Base-by-base conservation (phyloP, 1,140 invertebrate genomes). In the Tyrophagus putrescentiae region DNA sequence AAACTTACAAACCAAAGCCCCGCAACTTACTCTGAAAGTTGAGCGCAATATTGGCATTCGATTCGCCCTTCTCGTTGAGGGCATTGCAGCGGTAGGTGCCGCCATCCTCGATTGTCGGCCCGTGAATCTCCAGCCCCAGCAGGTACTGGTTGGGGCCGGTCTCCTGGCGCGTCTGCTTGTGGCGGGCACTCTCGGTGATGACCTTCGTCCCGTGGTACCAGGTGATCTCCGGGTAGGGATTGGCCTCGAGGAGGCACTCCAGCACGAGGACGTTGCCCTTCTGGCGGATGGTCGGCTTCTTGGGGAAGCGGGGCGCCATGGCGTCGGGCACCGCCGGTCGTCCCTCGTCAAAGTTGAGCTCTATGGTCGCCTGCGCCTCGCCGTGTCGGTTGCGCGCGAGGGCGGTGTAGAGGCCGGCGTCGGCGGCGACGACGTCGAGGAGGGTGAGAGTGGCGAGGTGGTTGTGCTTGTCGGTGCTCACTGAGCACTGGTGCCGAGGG, bases 81-180 rank as follows among this genome's bases (percentile, higher is more conserved):
- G 94, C 95, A 75, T 96, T 98, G 79, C 93, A 98, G 70, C 93
- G 82, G 76, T 98, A 99, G 73, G 92, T 90, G 62, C 95, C 95
- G 66, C 92, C 93, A 73, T 99, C 95, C 69, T 86, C 84, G 69
- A 84, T 84, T 56, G 85, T 89, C 28, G 95, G 94, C 75, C 92
- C 36, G 18, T 7, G 27, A 68, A 95, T 92, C 77, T 91, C 87
- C 70, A 97, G 79, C 29, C 84, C 87, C 36, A 95, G 80, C 65
- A 88, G 78, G 72, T 89, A 96, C 36, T 80, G 83, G 73, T 96
- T 88, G 78, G 41, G 89, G 65, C 82, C 84, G 32, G 80, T 82
- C 21, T 82, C 80, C 73, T 88, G 88, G 66, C 84, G 78, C 39
- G 80, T 83, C 83, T 89, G 90, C 76, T 84, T 84, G 66, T 91